Percentiles rank a stretch among this genome's conserved stretches.
Evolutionary conservation across 2,888 invertebrate genomes (phyloP).

Genomic region (Thera britannica): DNA sequence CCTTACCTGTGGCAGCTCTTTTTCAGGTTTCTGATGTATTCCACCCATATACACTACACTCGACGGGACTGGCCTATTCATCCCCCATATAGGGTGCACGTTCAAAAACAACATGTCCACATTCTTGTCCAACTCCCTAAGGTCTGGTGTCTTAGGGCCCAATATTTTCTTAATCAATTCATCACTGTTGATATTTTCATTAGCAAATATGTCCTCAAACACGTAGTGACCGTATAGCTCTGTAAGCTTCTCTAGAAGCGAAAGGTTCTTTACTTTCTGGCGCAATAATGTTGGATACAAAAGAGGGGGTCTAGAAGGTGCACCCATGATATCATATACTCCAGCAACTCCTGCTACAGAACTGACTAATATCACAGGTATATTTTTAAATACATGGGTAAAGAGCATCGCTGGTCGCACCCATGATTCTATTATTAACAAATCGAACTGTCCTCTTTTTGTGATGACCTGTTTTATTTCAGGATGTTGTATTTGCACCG

Average conservation of each 20-base stretch:
- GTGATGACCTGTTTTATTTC: conserved; percentile 29
- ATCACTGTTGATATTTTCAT: neutral
- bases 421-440: conserved; percentile 43
- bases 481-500: conserved; percentile 29
- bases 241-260: conserved; percentile 24
- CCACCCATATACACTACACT: conserved; percentile 51
- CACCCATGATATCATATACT: conserved; percentile 30
- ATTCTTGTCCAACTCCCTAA: conserved; percentile 28
- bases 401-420: conserved; percentile 37
- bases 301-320: conserved; percentile 20
- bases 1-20: conserved; percentile 34
- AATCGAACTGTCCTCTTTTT: conserved; percentile 36
- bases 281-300: conserved; percentile 20
- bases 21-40: conserved; percentile 44
- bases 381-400: conserved; percentile 40
- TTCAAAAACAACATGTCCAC: conserved; percentile 44
- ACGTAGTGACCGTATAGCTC: conserved; percentile 25
- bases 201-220: conserved; percentile 7
- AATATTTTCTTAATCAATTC: conserved; percentile 23
- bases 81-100: conserved; percentile 49
- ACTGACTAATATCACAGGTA: conserved; percentile 41
- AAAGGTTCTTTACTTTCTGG: conserved; percentile 20
- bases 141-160: conserved; percentile 27
- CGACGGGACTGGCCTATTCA: conserved; percentile 50
- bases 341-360: conserved; percentile 26